Evolutionary conservation across 2,888 invertebrate genomes (phyloP).

Genomic region (Baronia brevicornis): DNA sequence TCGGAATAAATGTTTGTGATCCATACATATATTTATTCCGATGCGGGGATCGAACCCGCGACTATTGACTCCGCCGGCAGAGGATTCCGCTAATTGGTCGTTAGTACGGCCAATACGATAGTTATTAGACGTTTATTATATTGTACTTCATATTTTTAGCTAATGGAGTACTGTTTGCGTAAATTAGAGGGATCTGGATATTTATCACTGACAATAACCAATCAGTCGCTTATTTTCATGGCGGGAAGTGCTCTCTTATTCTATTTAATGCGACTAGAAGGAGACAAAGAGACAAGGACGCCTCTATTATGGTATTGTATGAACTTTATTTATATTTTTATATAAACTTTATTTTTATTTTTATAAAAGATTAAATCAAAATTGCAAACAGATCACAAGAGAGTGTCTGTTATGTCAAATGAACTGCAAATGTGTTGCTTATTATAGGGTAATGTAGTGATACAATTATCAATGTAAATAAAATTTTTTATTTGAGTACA

Average conservation of each 20-base stretch:
- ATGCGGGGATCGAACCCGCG: too few relatives aligned
- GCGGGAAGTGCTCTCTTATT: slow-evolving; percentile 60
- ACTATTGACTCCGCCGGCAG: too few relatives aligned
- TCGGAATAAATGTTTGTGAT: too few relatives aligned
- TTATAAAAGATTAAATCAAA: slow-evolving; percentile 1
- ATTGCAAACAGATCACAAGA: slow-evolving; percentile 9
- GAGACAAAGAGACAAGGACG: slow-evolving; percentile 52
- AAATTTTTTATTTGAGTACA: too few relatives aligned
- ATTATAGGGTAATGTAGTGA: too few relatives aligned
- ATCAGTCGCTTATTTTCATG: slow-evolving; percentile 62
- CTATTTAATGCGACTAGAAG: slow-evolving; percentile 66
- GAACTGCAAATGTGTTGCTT: too few relatives aligned
- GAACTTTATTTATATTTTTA: slow-evolving; percentile 2
- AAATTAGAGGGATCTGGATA: slow-evolving; percentile 43
- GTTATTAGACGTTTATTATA: too few relatives aligned
- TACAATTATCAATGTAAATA: too few relatives aligned
- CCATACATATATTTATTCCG: too few relatives aligned
- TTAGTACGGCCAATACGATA: too few relatives aligned
- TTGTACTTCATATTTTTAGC: slow-evolving; percentile 32
- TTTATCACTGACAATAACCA: slow-evolving; percentile 46
- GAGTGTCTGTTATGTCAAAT: too few relatives aligned
- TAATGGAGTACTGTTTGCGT: slow-evolving; percentile 60
- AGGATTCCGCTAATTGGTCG: too few relatives aligned
- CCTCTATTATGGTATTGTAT: slow-evolving; percentile 63
- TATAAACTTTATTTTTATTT: background rate